Percentiles rank a stretch among this genome's conserved stretches.
Conservation (phyloP, 1,140 invertebrate species). For the Arion vulgaris region DNA sequence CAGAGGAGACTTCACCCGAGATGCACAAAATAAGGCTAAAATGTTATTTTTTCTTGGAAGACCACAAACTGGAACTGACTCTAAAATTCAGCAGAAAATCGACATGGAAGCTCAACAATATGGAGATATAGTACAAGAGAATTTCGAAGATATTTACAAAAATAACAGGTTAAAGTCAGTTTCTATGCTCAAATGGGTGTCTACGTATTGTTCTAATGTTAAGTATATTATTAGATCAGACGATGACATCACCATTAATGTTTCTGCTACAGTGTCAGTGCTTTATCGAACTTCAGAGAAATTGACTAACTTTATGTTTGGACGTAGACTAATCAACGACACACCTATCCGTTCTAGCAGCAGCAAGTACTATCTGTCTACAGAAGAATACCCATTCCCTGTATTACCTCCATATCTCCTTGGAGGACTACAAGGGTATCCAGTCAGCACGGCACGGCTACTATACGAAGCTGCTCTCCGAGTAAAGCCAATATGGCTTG, state of each 20-base stretch:
- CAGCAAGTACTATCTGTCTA: conserved; percentile 9
- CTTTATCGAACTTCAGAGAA: neutral
- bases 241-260: conserved; percentile 22
- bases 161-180: conserved; percentile 16
- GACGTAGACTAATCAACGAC: neutral
- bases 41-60: conserved; percentile 15
- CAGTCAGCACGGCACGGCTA: neutral
- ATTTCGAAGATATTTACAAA: conserved; percentile 14
- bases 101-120: neutral
- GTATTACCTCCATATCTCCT: neutral
- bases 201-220: neutral
- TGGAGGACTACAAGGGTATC: conserved; percentile 4
- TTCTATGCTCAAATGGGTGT: neutral
- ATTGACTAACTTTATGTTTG: neutral
- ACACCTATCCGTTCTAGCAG: neutral
- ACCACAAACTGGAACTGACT: neutral
- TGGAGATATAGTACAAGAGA: conserved; percentile 7
- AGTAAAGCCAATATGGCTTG: conserved; percentile 3
- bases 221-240: conserved; percentile 12
- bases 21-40: neutral
- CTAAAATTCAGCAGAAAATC: neutral
- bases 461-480: neutral
- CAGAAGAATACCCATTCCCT: neutral
- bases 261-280: neutral
- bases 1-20: neutral